Base-by-base conservation (phyloP, 2,888 invertebrate genomes). In the Rutpela maculata region DNA sequence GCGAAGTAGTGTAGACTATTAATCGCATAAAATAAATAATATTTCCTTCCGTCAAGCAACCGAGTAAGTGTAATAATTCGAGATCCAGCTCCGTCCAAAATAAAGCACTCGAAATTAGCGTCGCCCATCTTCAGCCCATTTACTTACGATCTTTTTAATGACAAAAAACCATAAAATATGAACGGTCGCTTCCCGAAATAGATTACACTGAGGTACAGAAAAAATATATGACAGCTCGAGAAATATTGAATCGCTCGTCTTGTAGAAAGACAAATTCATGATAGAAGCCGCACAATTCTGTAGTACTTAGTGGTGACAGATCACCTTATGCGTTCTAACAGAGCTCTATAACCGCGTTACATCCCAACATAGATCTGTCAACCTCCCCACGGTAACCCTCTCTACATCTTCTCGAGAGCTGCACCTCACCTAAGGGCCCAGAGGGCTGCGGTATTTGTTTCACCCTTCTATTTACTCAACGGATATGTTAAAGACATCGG, bases 261-360 rank as follows among this genome's bases (percentile, higher is more conserved):
- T 17, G 55, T 17, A 56, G 83, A 81, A 81, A 84, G 83, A 84
- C 84, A 84, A 85, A 85, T 85, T 84, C 84, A 80, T 85, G 87
- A 86, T 84, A 81, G 82, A 84, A 84, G 71, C 72, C 81, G 84
- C 82, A 84, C 85, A 86, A n/a, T 85, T 86, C 84, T 84, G 84
- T 85, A 85, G 85, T 84, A 84, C 84, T 86, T 87, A 87, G 86
- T 84, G 85, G 84, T 87, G 88, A 88, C 88, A 86, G 86, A 88
- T 88, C 86, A 86, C 87, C 87, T 86, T 86, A 85, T 86, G 84
- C 83, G 84, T 80, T 81, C 19, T 85, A 84, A 74, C 74, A 62
- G 74, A 60, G 62, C 67, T 74, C 76, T 68, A 57, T 57, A 78
- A 75, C 78, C 76, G 66, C 69, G 74, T 69, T 62, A 78, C 78